Conservation (phyloP, 2,113 vertebrate species). For the Otocyon megalotis region DNA sequence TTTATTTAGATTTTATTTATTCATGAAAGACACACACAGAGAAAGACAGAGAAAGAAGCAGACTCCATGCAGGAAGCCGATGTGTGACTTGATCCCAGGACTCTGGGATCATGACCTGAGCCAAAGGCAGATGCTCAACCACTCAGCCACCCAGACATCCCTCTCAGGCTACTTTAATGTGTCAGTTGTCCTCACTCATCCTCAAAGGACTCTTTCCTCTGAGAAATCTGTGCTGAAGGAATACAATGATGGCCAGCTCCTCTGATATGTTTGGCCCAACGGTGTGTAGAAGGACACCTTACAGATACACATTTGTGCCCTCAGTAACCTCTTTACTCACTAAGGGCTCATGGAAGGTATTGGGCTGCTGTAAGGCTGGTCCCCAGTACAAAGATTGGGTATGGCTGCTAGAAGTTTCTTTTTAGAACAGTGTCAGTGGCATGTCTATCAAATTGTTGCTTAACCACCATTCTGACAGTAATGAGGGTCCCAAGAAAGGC, state of each 20-base stretch:
- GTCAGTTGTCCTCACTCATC: slow-evolving; percentile 25
- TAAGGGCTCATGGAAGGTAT: fast-evolving
- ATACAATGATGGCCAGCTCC: not conserved
- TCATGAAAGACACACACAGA: too few species aligned
- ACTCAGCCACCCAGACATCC: too few species aligned
- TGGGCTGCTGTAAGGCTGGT: not conserved
- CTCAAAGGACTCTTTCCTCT: slow-evolving; percentile 34
- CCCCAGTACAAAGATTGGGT: not conserved
- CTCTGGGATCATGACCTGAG: too few species aligned
- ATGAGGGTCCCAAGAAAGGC: not conserved
- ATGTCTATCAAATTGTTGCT: not conserved
- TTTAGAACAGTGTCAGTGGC: not conserved
- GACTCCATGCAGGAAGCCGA: too few species aligned
- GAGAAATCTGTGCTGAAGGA: not conserved
- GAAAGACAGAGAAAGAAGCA: too few species aligned
- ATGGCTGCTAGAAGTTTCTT: not conserved
- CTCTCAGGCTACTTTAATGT: slow-evolving; percentile 19
- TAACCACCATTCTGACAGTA: not conserved
- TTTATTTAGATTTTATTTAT: too few species aligned
- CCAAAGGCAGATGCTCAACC: too few species aligned
- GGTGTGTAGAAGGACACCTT: not conserved
- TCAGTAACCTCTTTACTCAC: not conserved
- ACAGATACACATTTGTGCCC: not conserved
- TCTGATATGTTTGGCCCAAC: not conserved
- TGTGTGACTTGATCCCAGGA: too few species aligned